These are phyloP conservation scores for Rotaria macrura DNA, from an alignment of 2,888 invertebrate species.

Conservation along the genomic window DNA sequence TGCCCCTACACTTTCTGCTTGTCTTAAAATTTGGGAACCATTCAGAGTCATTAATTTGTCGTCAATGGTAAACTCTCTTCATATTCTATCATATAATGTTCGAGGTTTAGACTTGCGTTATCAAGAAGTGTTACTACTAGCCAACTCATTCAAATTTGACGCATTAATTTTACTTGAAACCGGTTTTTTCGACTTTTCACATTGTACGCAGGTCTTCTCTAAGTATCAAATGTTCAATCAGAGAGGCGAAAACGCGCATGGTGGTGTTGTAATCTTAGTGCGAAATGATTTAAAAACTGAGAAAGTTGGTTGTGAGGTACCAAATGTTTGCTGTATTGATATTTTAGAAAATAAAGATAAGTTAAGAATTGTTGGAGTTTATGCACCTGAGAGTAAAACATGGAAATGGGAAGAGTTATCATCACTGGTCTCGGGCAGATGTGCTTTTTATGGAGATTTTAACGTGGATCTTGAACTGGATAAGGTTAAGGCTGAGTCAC, in stretches of 20 bases:
- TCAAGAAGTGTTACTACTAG: neutral
- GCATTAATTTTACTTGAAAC: neutral
- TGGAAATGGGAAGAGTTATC: neutral
- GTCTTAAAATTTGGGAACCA: neutral
- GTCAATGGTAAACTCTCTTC: neutral
- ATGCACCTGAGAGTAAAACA: neutral
- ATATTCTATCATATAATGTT: neutral
- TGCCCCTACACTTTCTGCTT: neutral
- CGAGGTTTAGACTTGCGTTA: neutral
- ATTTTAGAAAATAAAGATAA: neutral
- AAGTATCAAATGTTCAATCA: neutral
- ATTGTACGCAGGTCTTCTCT: neutral
- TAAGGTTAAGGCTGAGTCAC: too few relatives aligned
- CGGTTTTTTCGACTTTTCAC: neutral
- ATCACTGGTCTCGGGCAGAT: neutral
- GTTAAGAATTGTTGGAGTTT: neutral
- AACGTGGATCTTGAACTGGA: too few relatives aligned
- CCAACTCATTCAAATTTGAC: neutral
- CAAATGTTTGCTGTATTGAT: neutral
- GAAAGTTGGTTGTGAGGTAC: neutral
- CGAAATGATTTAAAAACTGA: neutral
- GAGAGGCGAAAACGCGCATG: neutral
- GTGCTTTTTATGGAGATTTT: too few relatives aligned
- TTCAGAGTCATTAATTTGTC: neutral
- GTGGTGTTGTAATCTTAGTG: neutral